Evolutionary conservation across 2,888 invertebrate genomes (phyloP).

Genomic region (Petrolisthes cinctipes): DNA sequence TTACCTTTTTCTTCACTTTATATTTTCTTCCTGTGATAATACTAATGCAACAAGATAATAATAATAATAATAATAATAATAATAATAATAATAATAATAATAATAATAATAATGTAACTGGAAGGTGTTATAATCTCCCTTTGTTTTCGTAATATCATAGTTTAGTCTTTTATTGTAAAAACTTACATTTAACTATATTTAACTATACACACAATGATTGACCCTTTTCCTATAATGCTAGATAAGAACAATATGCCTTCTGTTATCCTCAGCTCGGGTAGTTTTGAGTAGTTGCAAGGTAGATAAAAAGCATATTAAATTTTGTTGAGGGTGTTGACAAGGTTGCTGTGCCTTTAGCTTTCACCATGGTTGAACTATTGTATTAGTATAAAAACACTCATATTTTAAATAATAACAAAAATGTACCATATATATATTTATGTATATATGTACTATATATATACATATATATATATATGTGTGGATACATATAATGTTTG

Average conservation of each 20-base stretch:
- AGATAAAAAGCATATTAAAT: constrained; percentile 9
- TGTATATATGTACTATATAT: constrained; percentile 29
- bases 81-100: no score
- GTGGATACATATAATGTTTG: constrained; percentile 25
- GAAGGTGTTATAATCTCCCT: no score
- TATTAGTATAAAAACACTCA: constrained; percentile 27
- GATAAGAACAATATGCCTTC: constrained; percentile 24
- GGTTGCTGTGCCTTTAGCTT: constrained; percentile 56
- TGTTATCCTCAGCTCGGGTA: not conserved
- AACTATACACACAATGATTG: constrained; percentile 11
- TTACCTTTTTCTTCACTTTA: not conserved
- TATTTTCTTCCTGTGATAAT: constrained; percentile 7
- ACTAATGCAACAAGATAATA: not conserved
- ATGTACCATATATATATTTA: constrained; percentile 42
- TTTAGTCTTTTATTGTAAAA: no score
- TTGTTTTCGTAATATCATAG: no score
- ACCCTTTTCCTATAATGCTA: constrained; percentile 39
- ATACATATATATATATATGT: constrained; percentile 40
- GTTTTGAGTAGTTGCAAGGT: constrained; percentile 17
- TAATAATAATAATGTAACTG: no score
- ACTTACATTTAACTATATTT: not conserved
- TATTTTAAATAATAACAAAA: constrained; percentile 10
- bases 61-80: constrained; percentile 5
- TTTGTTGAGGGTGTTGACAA: constrained; percentile 47
- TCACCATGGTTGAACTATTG: constrained; percentile 37